These are phyloP conservation scores for Mus musculus DNA, from an alignment of 2,113 vertebrate species.

Conservation along the genomic window GRCm39 chr13:54673501-54674000, in stretches of 20 bases:
- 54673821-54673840: not conserved
- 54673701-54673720: not conserved
- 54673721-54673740: not conserved
- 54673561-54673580: too few species aligned
- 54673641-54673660: not conserved
- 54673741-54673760: not conserved
- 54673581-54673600: not conserved
- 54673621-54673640: not conserved
- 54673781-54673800: not conserved
- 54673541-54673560: not conserved
- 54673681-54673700: not conserved
- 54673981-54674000: not conserved
- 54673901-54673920: not conserved
- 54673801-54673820: not conserved
- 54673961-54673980: not conserved
- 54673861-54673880: too few species aligned
- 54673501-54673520: not conserved
- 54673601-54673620: not conserved
- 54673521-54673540: not conserved
- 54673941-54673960: not conserved
- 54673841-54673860: not conserved
- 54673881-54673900: not conserved
- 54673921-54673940: not conserved
- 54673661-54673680: not conserved
- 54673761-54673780: not conserved